Evolutionary conservation across 2,797 vertebrate genomes (phyloP).

Genomic region (Pogoniulus pusillus): DNA sequence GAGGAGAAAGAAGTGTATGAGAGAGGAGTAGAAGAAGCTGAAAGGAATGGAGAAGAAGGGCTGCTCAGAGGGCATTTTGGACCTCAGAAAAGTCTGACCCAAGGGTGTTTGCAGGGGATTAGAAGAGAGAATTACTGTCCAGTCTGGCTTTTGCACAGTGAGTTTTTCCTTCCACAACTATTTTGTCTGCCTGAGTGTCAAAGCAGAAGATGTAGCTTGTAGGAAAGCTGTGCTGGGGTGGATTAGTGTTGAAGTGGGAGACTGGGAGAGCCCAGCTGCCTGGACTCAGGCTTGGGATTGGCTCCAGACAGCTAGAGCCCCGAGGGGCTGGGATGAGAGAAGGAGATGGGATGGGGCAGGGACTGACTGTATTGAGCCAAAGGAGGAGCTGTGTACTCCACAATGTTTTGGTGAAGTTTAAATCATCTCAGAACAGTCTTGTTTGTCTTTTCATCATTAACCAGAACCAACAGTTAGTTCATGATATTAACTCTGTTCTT

Average conservation of each 20-base stretch:
- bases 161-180: accelerated
- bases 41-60: not conserved
- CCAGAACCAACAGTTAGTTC: not conserved
- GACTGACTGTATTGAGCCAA: not conserved
- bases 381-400: not conserved
- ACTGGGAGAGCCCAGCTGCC: not conserved
- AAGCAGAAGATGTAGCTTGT: not conserved
- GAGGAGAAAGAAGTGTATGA: too few relatives aligned
- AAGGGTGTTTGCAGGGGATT: not conserved
- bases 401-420: not conserved
- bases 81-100: not conserved
- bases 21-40: not conserved
- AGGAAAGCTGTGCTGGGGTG: not conserved
- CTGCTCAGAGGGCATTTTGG: not conserved
- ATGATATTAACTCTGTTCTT: not conserved
- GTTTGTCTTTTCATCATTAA: not conserved
- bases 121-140: not conserved
- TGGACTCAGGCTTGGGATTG: not conserved
- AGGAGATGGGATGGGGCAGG: not conserved
- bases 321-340: not conserved
- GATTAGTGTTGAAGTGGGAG: not conserved
- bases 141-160: not conserved
- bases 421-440: not conserved
- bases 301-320: not conserved
- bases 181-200: not conserved